phyloP scores from a whole-genome alignment of 2,888 invertebrate genomes.

The Hemistola chrysoprasaria region DNA sequence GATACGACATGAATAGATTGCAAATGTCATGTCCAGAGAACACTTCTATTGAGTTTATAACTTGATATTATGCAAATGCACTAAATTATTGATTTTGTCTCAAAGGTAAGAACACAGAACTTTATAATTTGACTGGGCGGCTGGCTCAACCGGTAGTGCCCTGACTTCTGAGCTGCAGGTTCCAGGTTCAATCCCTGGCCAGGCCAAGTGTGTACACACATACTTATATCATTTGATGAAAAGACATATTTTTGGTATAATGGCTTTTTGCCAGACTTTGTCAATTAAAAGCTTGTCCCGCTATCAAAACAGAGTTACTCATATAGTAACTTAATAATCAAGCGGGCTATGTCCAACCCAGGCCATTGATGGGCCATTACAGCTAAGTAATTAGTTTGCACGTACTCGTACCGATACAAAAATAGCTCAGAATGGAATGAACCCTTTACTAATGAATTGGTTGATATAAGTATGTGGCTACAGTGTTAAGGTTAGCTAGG shows the following conservation, averaged over 20 bases:
- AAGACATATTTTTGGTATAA: no score
- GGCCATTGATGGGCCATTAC: slow-evolving; percentile 20
- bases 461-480: not conserved
- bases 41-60: no score
- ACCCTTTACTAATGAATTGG: slow-evolving; percentile 19
- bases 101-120: no score
- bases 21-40: slow-evolving; percentile 1
- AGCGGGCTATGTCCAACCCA: slow-evolving; percentile 23
- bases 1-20: slow-evolving; percentile 5
- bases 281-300: not conserved
- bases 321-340: slow-evolving; percentile 10
- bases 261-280: no score
- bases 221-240: no score
- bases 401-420: not conserved
- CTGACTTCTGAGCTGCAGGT: no score
- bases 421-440: slow-evolving; percentile 13
- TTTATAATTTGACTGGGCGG: no score
- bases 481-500: no score
- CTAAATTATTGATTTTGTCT: no score
- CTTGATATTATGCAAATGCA: not conserved
- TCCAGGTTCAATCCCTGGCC: no score
- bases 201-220: no score
- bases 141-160: no score
- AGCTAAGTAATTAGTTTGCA: slow-evolving; percentile 32
- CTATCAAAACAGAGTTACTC: not conserved